Base-by-base conservation (phyloP, 2,113 vertebrate species). In the Sebastes fasciatus region DNA sequence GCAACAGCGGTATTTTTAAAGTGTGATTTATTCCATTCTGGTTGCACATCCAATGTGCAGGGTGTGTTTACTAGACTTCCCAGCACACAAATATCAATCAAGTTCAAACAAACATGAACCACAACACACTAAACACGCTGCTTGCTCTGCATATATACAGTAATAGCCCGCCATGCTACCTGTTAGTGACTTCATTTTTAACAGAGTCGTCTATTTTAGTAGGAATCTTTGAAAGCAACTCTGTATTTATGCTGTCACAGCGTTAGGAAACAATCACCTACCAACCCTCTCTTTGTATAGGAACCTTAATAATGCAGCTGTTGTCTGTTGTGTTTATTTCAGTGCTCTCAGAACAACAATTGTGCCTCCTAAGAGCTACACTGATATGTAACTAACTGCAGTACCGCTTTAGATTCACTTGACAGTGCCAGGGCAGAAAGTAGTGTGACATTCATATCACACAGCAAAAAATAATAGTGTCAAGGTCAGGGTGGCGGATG, bases 1-100 rank as follows among this genome's bases (percentile, higher is more conserved):
- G 26, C 40, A 64, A 82, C 58, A 66, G 51, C 12, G 26, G 9
- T 60, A 52, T 73, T 79, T 78, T 55, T 16, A 60, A 77, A 70
- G 64, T 69, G 45, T n/a, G 34, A 62, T 65, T 73, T 70, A 74
- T 66, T 80, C 14, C 46, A 10, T 73, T 61, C 7, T 64, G 9
- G 58, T 65, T 74, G 63, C n/a, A 80, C n/a, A 60, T 51, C 2
- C 51, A 21, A 8, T 19, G 12, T 72, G 49, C 57, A 73, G 9
- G 43, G 10, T 58, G 26, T 58, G 21, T 57, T 64, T 60, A 57
- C 34, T 61, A 16, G 5, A 45, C 63, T 45, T 63, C 19, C 8
- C 6, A 46, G 26, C 16, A 66, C 12, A 69, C 61, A 49, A 55
- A 71, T 58, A 61, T 58, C 12, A 54, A 40, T 78, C 43, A 72